A percentile compares a stretch with the other conserved stretches of the same genome.
These are phyloP conservation scores for Chiloscyllium punctatum DNA, from an alignment of 2,797 vertebrate genomes.

Conservation along the genomic window DNA sequence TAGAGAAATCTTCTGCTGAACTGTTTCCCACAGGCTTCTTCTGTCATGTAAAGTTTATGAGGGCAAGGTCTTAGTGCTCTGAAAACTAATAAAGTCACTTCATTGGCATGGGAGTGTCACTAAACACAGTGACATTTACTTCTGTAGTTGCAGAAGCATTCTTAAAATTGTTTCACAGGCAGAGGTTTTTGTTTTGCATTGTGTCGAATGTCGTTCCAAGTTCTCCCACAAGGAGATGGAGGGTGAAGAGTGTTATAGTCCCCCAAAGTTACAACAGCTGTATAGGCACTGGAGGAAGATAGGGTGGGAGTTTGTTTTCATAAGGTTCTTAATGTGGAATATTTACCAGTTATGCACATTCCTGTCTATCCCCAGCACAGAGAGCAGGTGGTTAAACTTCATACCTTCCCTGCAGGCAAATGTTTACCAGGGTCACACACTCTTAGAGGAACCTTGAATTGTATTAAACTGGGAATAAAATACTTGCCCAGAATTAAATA, in stretches of 20 bases:
- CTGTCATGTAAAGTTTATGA: background rate
- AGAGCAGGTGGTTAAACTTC: background rate
- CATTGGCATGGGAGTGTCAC: background rate
- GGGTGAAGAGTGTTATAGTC: background rate
- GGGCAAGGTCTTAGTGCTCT: background rate
- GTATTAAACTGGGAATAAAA: background rate
- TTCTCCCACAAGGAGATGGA: background rate
- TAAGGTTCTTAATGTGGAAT: background rate
- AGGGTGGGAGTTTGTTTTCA: background rate
- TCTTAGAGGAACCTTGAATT: background rate
- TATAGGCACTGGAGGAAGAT: background rate
- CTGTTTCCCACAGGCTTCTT: background rate
- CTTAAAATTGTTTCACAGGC: background rate
- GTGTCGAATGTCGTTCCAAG: background rate
- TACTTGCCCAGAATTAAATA: too few species aligned
- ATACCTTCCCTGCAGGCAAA: background rate
- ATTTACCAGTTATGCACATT: background rate
- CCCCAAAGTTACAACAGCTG: background rate
- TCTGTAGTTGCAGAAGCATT: background rate
- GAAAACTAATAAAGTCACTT: background rate
- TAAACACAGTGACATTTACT: background rate
- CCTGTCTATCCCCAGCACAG: too few species aligned
- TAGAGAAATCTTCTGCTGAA: background rate
- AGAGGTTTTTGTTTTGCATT: background rate
- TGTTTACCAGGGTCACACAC: background rate